Base-by-base conservation (phyloP, 2,888 invertebrate genomes). In the Pammene fasciana region DNA sequence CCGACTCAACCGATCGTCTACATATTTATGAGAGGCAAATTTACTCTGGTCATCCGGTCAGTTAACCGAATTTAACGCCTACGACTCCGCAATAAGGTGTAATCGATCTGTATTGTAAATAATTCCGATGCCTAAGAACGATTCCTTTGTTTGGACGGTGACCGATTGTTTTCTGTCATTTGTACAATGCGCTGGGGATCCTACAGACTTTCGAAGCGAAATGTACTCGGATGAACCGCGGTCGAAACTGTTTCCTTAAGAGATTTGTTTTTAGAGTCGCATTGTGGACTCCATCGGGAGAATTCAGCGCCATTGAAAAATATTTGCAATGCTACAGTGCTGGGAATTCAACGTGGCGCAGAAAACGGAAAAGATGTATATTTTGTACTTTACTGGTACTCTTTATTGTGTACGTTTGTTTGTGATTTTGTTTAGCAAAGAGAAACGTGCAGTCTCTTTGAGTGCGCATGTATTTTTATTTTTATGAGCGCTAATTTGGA, bases 21-120 rank as follows among this genome's bases (percentile, higher is more conserved):
- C 83, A 85, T 85, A 84, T 83, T 84, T 83, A 84, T 84, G 82
- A 84, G 74, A 64, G 56, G 59, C 11, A 56, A 68, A 68, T 68
- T 38, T 38, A 62, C 61, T 41, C 55, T 61, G 52, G 52, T 38
- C 36, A 64, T 38, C 56, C 46, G 68, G 64, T 52, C 45, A 65
- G 59, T n/a, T 64, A 71, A 71, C 45, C 60, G 62, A 71, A 43
- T 57, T 64, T 68, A 52, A 68, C 36, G 18, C 68, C 64, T 65
- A 60, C 26, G 13, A 41, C 48, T 11, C 57, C 13, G 68, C 50
- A 48, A 56, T 62, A 64, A 68, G 64, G 50, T 18, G 9, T 57
- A 41, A 67, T 62, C 61, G 61, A 67, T 56, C 45, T 1, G 13
- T n/a, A 16, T 10, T 10, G 54, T 59, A 66, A 61, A 65, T 41